Base-by-base conservation (phyloP, 2,888 invertebrate species). In the Mongoloraphidia duomilia region DNA sequence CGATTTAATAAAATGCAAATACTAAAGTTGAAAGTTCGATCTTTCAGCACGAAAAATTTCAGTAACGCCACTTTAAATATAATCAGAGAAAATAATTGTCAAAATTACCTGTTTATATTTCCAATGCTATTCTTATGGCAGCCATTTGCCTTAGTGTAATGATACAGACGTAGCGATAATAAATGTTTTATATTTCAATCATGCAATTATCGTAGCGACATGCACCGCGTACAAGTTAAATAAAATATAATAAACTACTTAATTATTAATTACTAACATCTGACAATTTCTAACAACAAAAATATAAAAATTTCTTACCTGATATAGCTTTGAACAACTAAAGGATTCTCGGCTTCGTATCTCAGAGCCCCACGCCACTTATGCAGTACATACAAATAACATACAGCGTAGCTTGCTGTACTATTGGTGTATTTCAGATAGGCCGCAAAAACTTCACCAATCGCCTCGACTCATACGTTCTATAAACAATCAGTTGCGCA, bases 321-420 rank as follows among this genome's bases (percentile, higher is more conserved):
- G 69, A 64, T 66, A 68, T 64, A 67, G 69, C 68, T 69, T 67
- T 68, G 70, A 71, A 70, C 71, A 67, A 71, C 72, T 70, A 71
- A 72, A 72, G 71, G 67, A 65, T 66, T 65, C 71, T 71, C 72
- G 69, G 73, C 74, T 74, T 74, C 72, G 73, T 74, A 73, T 73
- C 72, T 73, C 69, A 65, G 67, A 71, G 74, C 74, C 75, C 75
- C 75, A 76, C 76, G 75, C 75, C 73, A 76, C 74, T 75, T 72
- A 70, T 71, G 72, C 72, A 70, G 72, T 71, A 71, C 71, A 72
- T 70, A 70, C 69, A 67, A 71, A 71, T 66, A 70, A 61, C 63
- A 65, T 63, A 60, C 63, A 63, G 62, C 59, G 60, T 61, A 58
- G 56, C 51, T 49, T 49, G 36, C 47, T 50, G 49, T 61, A 56